Conservation (phyloP, 1,140 invertebrate species). For the Zaprionus camerounensis region DNA sequence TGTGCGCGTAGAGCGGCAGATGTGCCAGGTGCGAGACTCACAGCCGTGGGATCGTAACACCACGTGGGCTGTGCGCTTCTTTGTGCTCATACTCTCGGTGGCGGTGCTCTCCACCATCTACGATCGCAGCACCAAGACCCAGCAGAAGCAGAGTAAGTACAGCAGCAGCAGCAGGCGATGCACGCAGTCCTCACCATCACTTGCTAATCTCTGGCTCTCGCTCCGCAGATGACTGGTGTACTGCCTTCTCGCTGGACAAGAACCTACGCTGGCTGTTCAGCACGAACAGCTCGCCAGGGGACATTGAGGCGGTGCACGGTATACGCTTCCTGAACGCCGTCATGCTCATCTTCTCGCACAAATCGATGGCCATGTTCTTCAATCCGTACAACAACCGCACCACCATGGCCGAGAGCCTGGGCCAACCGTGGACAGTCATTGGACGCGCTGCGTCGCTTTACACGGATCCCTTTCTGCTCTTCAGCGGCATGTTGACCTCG, state of each 20-base stretch:
- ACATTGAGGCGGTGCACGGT: slow-evolving; percentile 87
- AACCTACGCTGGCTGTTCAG: slow-evolving; percentile 86
- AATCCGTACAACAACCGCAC: slow-evolving; percentile 88
- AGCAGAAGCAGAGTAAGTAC: slow-evolving; percentile 72
- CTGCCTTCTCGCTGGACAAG: slow-evolving; percentile 87
- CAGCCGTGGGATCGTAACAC: slow-evolving; percentile 77
- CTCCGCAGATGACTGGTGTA: slow-evolving; percentile 83
- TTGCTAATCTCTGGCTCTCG: not conserved
- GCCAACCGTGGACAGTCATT: slow-evolving; percentile 87
- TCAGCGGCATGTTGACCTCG: slow-evolving; percentile 87
- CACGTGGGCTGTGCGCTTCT: slow-evolving; percentile 85
- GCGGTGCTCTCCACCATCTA: slow-evolving; percentile 78
- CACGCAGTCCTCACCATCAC: too few relatives aligned
- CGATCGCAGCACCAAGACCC: slow-evolving; percentile 70
- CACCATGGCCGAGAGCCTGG: slow-evolving; percentile 87
- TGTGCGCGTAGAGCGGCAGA: slow-evolving; percentile 86
- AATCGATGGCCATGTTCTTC: slow-evolving; percentile 88
- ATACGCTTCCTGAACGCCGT: slow-evolving; percentile 87
- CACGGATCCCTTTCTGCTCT: slow-evolving; percentile 88
- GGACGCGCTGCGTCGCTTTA: slow-evolving; percentile 88
- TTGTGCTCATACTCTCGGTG: slow-evolving; percentile 71
- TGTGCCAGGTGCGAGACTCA: slow-evolving; percentile 86
- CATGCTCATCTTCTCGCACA: slow-evolving; percentile 87
- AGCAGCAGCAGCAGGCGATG: not conserved
- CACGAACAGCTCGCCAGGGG: slow-evolving; percentile 84